phyloP scores from a whole-genome alignment of 1,140 invertebrate species.

The Venustaconcha ellipsiformis region DNA sequence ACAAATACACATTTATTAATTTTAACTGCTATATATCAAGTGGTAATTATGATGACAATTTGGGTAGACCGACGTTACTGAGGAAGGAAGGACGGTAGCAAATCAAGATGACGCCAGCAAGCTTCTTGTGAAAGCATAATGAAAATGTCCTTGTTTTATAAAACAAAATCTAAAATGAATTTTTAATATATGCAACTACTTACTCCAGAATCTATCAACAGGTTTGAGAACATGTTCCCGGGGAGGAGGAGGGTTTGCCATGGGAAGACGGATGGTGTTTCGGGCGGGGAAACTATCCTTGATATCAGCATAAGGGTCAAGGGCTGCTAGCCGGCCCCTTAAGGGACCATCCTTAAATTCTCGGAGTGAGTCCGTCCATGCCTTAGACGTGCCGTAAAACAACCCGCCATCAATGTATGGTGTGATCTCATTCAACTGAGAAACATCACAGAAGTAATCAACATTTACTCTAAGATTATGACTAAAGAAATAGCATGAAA shows the following conservation, averaged over 20 bases:
- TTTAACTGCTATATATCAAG: no score
- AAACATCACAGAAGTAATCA: background rate
- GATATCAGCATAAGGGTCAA: background rate
- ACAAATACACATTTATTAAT: no score
- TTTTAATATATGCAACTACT: constrained; percentile 52
- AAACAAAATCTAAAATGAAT: no score
- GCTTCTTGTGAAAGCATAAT: no score
- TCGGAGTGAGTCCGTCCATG: constrained; percentile 73
- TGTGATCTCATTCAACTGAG: constrained; percentile 76
- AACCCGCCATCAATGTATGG: constrained; percentile 76
- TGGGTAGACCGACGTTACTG: no score
- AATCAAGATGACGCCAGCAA: no score
- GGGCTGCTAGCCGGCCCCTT: constrained; percentile 66
- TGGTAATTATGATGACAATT: no score
- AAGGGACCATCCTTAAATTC: constrained; percentile 69
- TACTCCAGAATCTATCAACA: constrained; percentile 75
- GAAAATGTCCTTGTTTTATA: no score
- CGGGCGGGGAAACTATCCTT: constrained; percentile 64
- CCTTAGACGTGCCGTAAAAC: constrained; percentile 75
- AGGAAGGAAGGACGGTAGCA: no score
- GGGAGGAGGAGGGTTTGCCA: constrained; percentile 76
- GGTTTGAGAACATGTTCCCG: constrained; percentile 68
- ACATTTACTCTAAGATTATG: background rate
- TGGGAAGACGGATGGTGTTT: constrained; percentile 72
- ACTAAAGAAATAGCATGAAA: no score